Conservation (phyloP, 64 coral and sea anemone genomes). For the Montipora efflorescens region DNA sequence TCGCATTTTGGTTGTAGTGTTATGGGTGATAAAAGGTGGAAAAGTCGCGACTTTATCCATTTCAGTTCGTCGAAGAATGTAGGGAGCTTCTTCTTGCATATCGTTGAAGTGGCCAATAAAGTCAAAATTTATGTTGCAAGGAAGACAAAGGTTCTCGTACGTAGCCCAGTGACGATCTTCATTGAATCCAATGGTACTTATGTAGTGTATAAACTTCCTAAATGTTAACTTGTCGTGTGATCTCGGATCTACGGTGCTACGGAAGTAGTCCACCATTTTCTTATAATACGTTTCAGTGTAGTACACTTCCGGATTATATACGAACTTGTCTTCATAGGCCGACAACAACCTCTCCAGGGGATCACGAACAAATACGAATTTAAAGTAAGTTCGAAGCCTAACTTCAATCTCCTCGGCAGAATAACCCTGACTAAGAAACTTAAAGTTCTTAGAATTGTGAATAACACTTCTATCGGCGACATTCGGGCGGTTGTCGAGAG, state of each 20-base stretch:
- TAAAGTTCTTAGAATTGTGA: not conserved
- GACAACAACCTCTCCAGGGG: constrained; percentile 15
- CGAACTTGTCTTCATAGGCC: not conserved
- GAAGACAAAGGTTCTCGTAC: not conserved
- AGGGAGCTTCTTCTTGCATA: not conserved
- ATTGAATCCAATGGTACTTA: not conserved
- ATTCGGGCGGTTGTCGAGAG: not conserved
- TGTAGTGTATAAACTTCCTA: not conserved
- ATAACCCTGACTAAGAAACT: not conserved
- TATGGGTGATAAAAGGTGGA: not conserved
- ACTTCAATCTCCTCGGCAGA: not conserved
- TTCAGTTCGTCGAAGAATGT: not conserved
- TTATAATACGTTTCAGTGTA: not conserved
- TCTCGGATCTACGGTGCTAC: not conserved
- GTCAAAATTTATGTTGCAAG: not conserved
- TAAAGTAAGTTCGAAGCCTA: constrained; percentile 13
- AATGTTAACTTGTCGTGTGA: not conserved
- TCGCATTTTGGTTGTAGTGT: not conserved
- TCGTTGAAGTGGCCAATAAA: constrained; percentile 2
- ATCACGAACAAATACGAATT: constrained; percentile 25
- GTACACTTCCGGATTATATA: no score
- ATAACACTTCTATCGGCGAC: not conserved
- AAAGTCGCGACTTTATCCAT: not conserved
- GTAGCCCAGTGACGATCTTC: not conserved
- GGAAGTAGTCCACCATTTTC: not conserved